A percentile compares a stretch with the other conserved stretches of the same genome.
These are phyloP conservation scores for Papilio polyxenes DNA, from an alignment of 1,140 invertebrate species.

Conservation along the genomic window DNA sequence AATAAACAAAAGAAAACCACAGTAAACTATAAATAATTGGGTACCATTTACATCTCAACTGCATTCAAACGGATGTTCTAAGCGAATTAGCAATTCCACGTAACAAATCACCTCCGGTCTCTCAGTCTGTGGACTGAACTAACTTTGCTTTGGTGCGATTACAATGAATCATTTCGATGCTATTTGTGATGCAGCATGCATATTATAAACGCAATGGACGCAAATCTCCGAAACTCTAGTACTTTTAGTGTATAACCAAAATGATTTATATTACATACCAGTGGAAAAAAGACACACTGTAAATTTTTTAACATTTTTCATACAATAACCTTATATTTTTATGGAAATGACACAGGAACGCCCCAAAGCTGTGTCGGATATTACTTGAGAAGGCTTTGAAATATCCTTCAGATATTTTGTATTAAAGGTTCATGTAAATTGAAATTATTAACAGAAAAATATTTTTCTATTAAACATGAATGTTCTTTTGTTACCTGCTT, in stretches of 20 bases:
- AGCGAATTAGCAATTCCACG: background rate
- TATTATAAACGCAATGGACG: background rate
- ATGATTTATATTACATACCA: too few relatives aligned
- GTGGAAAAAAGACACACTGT: too few relatives aligned
- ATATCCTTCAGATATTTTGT: background rate
- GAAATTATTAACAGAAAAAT: background rate
- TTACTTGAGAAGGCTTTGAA: constrained; percentile 1
- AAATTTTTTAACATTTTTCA: too few relatives aligned
- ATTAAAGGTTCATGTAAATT: background rate
- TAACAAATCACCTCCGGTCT: constrained; percentile 6
- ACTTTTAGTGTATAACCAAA: too few relatives aligned
- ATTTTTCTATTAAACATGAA: background rate
- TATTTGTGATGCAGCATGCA: background rate
- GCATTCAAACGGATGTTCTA: background rate
- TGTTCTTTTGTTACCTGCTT: background rate
- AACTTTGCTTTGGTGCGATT: background rate
- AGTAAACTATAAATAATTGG: background rate
- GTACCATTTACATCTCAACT: background rate
- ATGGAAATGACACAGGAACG: constrained; percentile 10
- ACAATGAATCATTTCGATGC: background rate
- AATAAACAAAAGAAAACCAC: too few relatives aligned
- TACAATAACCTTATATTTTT: background rate
- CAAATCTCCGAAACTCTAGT: background rate
- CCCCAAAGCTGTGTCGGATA: background rate
- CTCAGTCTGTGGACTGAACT: background rate